A percentile compares a stretch with the other conserved stretches of the same genome.
These are phyloP conservation scores for Smithornis capensis DNA, from an alignment of 2,113 vertebrate genomes.

Conservation along the genomic window DNA sequence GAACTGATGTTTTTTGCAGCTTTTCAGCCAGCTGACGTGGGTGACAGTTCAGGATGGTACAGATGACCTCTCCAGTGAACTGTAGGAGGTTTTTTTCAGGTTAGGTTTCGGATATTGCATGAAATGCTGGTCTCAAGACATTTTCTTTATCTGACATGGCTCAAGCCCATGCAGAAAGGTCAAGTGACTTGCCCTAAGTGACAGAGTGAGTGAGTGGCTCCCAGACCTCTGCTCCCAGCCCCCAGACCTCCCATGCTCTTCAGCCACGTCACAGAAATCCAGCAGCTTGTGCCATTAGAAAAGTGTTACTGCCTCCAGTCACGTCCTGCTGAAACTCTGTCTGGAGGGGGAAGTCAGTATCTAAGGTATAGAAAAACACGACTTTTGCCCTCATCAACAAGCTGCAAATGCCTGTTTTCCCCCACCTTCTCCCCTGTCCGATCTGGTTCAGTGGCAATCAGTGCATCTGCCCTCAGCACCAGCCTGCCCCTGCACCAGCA, in stretches of 20 bases:
- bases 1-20: background rate
- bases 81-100: background rate
- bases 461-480: background rate
- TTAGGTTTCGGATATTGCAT: background rate
- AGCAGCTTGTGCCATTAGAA: background rate
- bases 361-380: background rate
- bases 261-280: background rate
- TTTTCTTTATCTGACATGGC: background rate
- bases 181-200: slow-evolving; percentile 33
- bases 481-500: background rate
- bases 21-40: background rate
- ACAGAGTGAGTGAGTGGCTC: slow-evolving; percentile 45
- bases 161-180: background rate
- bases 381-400: slow-evolving; percentile 3
- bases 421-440: background rate
- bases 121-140: background rate
- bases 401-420: background rate
- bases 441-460: slow-evolving; percentile 5
- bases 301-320: background rate
- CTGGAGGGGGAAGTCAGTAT: background rate
- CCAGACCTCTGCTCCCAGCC: slow-evolving; percentile 26
- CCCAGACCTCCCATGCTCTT: slow-evolving; percentile 17
- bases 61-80: slow-evolving; percentile 11
- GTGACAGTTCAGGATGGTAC: background rate
- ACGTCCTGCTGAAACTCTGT: background rate